Percentiles rank a stretch among this genome's conserved stretches.
Conservation (phyloP, 2,888 invertebrate species). For the Cerastoderma edule region DNA sequence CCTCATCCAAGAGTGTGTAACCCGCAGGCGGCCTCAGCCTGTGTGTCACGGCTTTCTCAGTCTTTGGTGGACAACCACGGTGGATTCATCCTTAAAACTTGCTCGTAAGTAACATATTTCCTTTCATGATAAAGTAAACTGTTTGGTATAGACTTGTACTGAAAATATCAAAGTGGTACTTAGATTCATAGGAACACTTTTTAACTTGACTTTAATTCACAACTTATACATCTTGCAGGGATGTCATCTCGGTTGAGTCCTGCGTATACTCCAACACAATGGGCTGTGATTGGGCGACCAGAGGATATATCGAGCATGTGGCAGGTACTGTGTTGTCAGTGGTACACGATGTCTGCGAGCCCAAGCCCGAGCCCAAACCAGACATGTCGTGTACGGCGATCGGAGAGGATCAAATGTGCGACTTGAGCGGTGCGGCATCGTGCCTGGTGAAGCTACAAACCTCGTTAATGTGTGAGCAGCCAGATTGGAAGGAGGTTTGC, state of each 20-base stretch:
- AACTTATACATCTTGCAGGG: background rate
- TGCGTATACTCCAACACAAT: slow-evolving; percentile 21
- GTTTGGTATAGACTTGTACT: too few relatives aligned
- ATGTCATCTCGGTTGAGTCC: background rate
- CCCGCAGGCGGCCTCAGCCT: slow-evolving; percentile 27
- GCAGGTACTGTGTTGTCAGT: slow-evolving; percentile 12
- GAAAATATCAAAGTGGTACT: background rate
- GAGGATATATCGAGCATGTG: slow-evolving; percentile 3
- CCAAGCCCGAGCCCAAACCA: slow-evolving; percentile 29
- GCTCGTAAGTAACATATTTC: slow-evolving; percentile 64
- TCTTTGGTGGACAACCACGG: slow-evolving; percentile 20
- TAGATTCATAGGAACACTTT: background rate
- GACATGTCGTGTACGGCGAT: slow-evolving; percentile 8
- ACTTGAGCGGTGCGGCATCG: slow-evolving; percentile 15
- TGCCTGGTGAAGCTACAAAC: slow-evolving; percentile 37
- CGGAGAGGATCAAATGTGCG: slow-evolving; percentile 16
- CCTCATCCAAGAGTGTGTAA: slow-evolving; percentile 30
- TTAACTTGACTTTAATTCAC: background rate
- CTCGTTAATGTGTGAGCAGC: slow-evolving; percentile 36
- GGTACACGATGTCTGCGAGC: slow-evolving; percentile 24
- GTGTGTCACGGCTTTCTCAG: slow-evolving; percentile 24
- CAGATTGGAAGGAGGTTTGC: slow-evolving; percentile 43
- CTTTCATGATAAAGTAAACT: too few relatives aligned
- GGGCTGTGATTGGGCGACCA: slow-evolving; percentile 15
- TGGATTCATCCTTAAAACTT: slow-evolving; percentile 22